Evolutionary conservation across 2,888 invertebrate genomes (phyloP), one percentile per base, ranked within the genome.

Genomic region (Leucania comma): DNA sequence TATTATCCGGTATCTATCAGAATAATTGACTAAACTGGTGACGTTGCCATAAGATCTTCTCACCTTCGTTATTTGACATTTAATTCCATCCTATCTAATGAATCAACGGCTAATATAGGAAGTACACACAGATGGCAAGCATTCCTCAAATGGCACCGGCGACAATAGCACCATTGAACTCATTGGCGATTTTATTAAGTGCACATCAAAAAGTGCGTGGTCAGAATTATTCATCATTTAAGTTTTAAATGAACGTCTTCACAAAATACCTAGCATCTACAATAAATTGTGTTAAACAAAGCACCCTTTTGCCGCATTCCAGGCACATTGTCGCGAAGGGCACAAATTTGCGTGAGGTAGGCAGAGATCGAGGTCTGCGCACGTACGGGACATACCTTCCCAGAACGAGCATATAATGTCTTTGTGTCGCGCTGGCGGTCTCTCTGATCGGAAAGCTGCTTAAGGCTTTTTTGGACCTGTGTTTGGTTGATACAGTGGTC

Each of bases 341-440:
- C 35, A 57, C 48, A 71, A 74, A 78, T 85, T 85, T 63, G 78
- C 83, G 61, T 75, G 68, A 78, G 78, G 81, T 76, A 70, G 48
- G 46, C 51, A 26, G 32, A 64, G 58, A 81, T 48, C 42, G 50
- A 59, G 68, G 58, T 74, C 72, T 76, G 68, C 78, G 86, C 88
- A 88, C 88, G 88, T 88, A 87, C 89, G 78, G 59, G 63, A 1
- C 51, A 54, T 26, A 57, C 71, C 84, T 88, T 88, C 88, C 69
- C n/a, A 71, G 89, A 88, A 88, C 75, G 67, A 68, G n/a, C 32
- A 68, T 58, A 46, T 75, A 72, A 71, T 85, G 60, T 68, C 61
- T 60, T 82, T 84, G 84, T 84, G 65, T 51, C 17, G 59, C 46
- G 10, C 42, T 29, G 82, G 46, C 85, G 85, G 85, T 48, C 4